Conservation (phyloP, 2,888 invertebrate species). For the Drosophila anomalipes region DNA sequence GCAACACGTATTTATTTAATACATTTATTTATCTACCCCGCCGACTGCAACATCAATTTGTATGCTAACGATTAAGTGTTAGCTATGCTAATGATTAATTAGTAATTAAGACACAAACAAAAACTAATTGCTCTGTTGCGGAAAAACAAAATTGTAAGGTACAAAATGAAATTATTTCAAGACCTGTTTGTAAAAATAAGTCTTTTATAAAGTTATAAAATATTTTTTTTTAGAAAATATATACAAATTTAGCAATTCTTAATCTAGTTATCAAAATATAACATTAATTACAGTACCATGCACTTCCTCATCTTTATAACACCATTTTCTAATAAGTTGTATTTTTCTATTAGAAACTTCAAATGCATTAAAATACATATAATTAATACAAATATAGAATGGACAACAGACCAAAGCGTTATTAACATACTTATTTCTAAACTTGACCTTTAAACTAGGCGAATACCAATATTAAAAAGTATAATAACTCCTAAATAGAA, state of each 20-base stretch:
- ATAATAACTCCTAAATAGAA: slow-evolving; percentile 21
- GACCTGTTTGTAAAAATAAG: too few species aligned
- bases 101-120: slow-evolving; percentile 10
- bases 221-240: neutral
- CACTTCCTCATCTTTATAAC: neutral
- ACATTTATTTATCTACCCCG: slow-evolving; percentile 1
- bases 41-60: slow-evolving; percentile 36
- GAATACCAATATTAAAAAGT: slow-evolving; percentile 10
- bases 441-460: slow-evolving; percentile 47
- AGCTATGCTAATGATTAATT: slow-evolving; percentile 33
- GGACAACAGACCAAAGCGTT: slow-evolving; percentile 6
- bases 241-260: neutral
- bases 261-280: neutral
- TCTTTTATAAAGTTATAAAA: neutral
- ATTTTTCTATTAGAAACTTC: neutral
- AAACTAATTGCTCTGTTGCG: slow-evolving; percentile 31
- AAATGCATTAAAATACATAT: neutral
- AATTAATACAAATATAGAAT: neutral
- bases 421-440: slow-evolving; percentile 28
- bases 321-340: neutral
- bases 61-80: slow-evolving; percentile 12
- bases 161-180: neutral
- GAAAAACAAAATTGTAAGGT: neutral
- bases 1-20: slow-evolving; percentile 25
- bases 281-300: neutral